phyloP scores from a whole-genome alignment of 2,888 invertebrate genomes.

The Acholoe squamosa region DNA sequence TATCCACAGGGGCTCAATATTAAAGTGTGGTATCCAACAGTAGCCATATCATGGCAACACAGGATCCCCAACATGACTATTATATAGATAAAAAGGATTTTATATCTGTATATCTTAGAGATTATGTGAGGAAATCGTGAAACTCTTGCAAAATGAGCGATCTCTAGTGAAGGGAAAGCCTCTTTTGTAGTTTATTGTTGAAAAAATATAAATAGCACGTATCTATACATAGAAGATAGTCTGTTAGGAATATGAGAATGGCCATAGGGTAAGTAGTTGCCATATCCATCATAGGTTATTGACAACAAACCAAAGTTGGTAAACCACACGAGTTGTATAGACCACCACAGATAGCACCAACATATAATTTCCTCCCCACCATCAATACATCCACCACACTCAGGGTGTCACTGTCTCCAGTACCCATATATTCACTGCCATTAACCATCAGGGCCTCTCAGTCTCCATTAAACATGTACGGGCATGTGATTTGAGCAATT shows the following conservation, averaged over 20 bases:
- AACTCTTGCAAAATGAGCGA: too few species aligned
- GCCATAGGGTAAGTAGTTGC: too few species aligned
- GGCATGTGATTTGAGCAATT: conserved; percentile 42
- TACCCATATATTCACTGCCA: background rate
- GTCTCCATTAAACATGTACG: conserved; percentile 3
- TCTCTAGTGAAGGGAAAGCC: too few species aligned
- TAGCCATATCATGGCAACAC: too few species aligned
- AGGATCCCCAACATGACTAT: too few species aligned
- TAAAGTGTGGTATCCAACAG: too few species aligned
- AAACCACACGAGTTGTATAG: background rate
- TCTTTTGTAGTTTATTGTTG: too few species aligned
- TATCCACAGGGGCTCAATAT: too few species aligned
- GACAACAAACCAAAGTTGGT: background rate
- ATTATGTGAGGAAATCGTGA: too few species aligned
- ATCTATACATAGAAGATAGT: background rate
- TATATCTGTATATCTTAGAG: too few species aligned
- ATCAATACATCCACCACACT: conserved; percentile 3
- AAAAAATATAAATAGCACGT: background rate
- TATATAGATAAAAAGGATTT: too few species aligned
- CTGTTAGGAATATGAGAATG: too few species aligned
- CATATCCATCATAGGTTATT: background rate
- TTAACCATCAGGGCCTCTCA: background rate
- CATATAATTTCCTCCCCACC: background rate
- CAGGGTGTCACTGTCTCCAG: background rate
- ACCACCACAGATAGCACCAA: background rate